Conservation (phyloP, 2,113 vertebrate species). For the Pterocles orientalis region DNA sequence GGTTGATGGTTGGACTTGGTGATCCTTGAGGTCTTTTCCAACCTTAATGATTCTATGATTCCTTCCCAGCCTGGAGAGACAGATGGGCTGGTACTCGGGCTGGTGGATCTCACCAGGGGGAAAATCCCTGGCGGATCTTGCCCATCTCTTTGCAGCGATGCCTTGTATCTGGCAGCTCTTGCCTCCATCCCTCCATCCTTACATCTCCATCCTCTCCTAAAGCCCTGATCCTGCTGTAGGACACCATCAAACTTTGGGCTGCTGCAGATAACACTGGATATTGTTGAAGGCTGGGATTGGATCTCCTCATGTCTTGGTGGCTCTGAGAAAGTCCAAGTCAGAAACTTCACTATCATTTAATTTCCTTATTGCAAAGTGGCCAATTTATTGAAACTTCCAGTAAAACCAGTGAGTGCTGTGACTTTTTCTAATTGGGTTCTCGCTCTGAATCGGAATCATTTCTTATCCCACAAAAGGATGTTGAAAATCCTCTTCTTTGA, state of each 20-base stretch:
- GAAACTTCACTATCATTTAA: rapidly evolving
- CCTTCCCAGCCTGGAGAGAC: not conserved
- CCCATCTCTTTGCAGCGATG: not conserved
- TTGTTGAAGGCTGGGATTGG: not conserved
- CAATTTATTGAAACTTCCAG: not conserved
- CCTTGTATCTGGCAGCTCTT: not conserved
- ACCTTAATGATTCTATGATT: not conserved
- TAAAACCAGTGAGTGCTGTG: not conserved
- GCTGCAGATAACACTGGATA: not conserved
- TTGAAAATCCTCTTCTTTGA: not conserved
- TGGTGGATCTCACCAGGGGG: not conserved
- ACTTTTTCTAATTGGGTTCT: not conserved
- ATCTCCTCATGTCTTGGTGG: not conserved
- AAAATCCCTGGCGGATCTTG: not conserved
- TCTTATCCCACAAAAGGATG: not conserved
- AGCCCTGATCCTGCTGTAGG: not conserved
- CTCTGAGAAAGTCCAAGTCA: not conserved
- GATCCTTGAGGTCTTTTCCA: no score
- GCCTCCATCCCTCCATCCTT: not conserved
- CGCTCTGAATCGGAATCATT: not conserved
- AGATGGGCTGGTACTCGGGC: not conserved
- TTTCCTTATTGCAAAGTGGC: not conserved
- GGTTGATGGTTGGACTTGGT: no score
- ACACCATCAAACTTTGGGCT: not conserved
- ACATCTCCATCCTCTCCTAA: not conserved